Evolutionary conservation across 2,797 vertebrate species (phyloP).

Genomic region (Ctenopoma multispine): DNA sequence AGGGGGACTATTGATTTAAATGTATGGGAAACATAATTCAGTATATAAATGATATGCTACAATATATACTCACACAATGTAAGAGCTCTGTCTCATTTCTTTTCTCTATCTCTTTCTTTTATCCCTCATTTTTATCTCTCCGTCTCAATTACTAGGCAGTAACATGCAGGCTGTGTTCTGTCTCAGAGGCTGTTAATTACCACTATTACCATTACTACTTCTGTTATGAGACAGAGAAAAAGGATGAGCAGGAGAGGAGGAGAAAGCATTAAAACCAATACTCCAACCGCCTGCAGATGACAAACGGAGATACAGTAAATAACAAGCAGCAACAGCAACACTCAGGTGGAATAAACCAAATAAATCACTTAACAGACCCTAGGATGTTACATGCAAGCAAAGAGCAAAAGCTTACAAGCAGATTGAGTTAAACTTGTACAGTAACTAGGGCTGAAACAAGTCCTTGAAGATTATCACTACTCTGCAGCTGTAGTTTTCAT

Average conservation of each 20-base stretch:
- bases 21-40: no score
- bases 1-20: not conserved
- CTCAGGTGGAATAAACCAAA: slow-evolving; percentile 8
- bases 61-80: not conserved
- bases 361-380: slow-evolving; percentile 16
- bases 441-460: no score
- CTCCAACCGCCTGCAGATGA: not conserved
- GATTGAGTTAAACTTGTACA: no score
- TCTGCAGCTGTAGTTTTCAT: no score
- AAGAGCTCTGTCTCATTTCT: not conserved
- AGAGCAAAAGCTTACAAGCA: not conserved
- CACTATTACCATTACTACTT: slow-evolving; percentile 39
- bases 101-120: slow-evolving; percentile 22
- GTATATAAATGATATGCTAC: not conserved
- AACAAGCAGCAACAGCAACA: not conserved
- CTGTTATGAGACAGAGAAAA: slow-evolving; percentile 48
- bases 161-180: slow-evolving; percentile 33
- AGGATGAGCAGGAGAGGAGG: slow-evolving; percentile 9
- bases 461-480: no score
- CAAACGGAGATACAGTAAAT: not conserved
- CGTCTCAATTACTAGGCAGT: slow-evolving; percentile 30
- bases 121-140: slow-evolving; percentile 19
- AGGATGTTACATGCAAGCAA: not conserved
- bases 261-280: slow-evolving; percentile 28
- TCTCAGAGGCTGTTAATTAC: slow-evolving; percentile 63